phyloP scores from a whole-genome alignment of 1,140 invertebrate species.

The Drosophila setifemur region DNA sequence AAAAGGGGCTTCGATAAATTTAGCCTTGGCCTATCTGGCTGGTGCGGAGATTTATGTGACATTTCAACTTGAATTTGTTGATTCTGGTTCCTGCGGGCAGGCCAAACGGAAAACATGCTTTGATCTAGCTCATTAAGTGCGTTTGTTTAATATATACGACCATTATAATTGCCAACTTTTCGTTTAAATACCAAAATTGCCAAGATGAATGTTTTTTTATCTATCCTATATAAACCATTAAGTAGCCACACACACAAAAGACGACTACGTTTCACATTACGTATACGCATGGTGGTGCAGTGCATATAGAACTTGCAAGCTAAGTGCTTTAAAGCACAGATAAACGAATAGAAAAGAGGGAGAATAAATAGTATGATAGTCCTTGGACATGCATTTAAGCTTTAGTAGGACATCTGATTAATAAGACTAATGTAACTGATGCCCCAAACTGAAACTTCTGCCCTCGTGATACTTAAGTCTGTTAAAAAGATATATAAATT shows the following conservation, averaged over 20 bases:
- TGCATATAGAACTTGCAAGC: slow-evolving; percentile 1
- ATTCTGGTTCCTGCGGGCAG: slow-evolving; percentile 31
- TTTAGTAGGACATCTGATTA: slow-evolving; percentile 1
- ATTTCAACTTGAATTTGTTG: slow-evolving; percentile 55
- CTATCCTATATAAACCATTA: too few species aligned
- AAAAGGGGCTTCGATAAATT: slow-evolving; percentile 63
- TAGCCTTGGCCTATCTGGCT: slow-evolving; percentile 20
- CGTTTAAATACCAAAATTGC: too few species aligned
- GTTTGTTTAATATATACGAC: not conserved
- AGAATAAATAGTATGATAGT: not conserved
- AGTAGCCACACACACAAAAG: too few species aligned
- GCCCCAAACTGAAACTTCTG: not conserved
- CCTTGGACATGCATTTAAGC: not conserved
- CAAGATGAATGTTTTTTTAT: too few species aligned
- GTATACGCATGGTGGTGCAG: too few species aligned
- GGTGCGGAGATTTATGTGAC: slow-evolving; percentile 55
- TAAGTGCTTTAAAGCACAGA: slow-evolving; percentile 1
- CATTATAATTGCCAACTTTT: not conserved
- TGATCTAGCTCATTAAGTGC: not conserved
- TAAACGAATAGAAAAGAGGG: too few species aligned
- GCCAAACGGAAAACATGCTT: not conserved
- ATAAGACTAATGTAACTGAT: slow-evolving; percentile 10
- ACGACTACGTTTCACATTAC: too few species aligned
- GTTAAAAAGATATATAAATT: not conserved
- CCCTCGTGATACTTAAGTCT: not conserved